Evolutionary conservation across 1,140 invertebrate genomes (phyloP).

Genomic region (Ylistrum balloti): DNA sequence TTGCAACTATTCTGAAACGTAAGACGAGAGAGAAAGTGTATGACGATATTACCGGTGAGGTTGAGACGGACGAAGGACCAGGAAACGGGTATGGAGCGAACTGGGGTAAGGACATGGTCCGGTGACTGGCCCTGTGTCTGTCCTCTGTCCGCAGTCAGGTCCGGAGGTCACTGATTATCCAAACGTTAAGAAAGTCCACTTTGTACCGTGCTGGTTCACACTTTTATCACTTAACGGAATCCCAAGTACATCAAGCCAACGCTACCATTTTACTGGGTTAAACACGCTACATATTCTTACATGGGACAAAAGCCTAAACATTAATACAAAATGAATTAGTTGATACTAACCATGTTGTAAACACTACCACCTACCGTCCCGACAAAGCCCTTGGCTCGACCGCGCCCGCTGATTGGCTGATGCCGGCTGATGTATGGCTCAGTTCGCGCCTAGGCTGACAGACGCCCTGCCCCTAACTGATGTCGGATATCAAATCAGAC

Average conservation of each 20-base stretch:
- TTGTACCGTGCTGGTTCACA: background rate
- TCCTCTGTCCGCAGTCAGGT: conserved; percentile 22
- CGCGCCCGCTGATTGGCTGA: conserved; percentile 3
- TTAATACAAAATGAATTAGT: conserved; percentile 40
- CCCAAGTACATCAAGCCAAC: conserved; percentile 1
- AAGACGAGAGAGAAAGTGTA: background rate
- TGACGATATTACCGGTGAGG: background rate
- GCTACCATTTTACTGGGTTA: conserved; percentile 33
- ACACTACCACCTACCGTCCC: conserved; percentile 21
- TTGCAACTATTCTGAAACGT: background rate
- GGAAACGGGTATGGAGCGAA: conserved; percentile 37
- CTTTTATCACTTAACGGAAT: conserved; percentile 15
- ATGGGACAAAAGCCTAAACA: conserved; percentile 38
- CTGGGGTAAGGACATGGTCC: conserved; percentile 36
- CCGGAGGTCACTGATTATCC: conserved; percentile 20
- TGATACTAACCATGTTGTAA: conserved; percentile 39
- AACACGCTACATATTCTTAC: conserved; percentile 38
- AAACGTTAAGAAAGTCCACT: conserved; percentile 4
- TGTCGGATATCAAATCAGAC: conserved; percentile 38
- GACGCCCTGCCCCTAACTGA: background rate
- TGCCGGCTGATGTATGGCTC: background rate
- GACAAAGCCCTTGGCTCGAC: background rate
- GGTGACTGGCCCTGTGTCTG: background rate
- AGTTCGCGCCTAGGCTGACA: conserved; percentile 22
- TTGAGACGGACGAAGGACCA: conserved; percentile 16